Conservation (phyloP, 2,888 invertebrate species). For the Cremastinae sp. region DNA sequence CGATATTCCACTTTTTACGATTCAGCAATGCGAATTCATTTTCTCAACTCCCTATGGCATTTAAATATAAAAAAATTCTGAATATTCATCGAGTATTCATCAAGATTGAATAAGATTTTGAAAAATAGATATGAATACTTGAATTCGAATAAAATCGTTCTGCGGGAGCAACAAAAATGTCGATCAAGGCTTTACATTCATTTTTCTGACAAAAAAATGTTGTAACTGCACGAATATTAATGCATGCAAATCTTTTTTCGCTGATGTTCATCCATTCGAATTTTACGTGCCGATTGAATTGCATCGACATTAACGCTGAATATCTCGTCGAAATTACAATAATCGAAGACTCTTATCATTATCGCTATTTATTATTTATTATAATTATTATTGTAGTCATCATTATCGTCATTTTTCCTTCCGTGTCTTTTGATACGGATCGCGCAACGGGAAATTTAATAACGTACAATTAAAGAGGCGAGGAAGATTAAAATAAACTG, state of each 20-base stretch:
- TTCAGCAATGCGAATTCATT: too few species aligned
- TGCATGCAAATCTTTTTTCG: slow-evolving; percentile 1
- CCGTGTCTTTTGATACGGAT: slow-evolving; percentile 19
- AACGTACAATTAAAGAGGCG: slow-evolving; percentile 50
- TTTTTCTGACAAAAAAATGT: too few species aligned
- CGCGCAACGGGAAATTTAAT: slow-evolving; percentile 51
- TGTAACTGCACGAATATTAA: too few species aligned
- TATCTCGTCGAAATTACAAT: slow-evolving; percentile 21
- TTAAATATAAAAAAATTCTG: too few species aligned
- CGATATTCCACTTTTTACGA: too few species aligned
- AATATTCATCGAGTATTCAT: too few species aligned
- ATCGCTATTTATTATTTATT: background rate
- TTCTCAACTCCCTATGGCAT: too few species aligned
- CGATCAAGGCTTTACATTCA: too few species aligned
- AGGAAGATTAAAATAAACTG: slow-evolving; percentile 35
- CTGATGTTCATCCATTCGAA: slow-evolving; percentile 1
- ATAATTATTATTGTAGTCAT: slow-evolving; percentile 10
- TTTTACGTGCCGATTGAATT: slow-evolving; percentile 27
- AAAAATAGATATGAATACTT: too few species aligned
- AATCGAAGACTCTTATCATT: slow-evolving; percentile 16
- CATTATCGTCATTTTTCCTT: slow-evolving; percentile 16
- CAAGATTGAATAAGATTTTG: too few species aligned
- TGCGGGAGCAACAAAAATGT: too few species aligned
- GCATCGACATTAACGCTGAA: slow-evolving; percentile 27
- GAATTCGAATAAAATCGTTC: too few species aligned